These are phyloP conservation scores for Zalophus californianus DNA, from an alignment of 2,797 vertebrate genomes.

Conservation along the genomic window DNA sequence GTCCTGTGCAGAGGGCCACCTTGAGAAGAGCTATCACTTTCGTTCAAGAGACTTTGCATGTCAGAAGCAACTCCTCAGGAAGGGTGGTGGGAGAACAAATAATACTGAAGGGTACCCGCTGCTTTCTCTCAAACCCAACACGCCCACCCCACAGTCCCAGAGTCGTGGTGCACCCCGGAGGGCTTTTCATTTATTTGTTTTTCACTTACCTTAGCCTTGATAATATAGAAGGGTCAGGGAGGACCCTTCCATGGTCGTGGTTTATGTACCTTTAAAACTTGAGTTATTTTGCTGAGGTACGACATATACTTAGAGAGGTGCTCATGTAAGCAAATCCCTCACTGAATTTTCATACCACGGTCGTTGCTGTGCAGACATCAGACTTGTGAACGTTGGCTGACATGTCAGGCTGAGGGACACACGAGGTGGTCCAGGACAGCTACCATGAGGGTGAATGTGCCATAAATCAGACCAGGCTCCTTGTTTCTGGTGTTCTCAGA, in stretches of 20 bases:
- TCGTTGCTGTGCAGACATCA: neutral
- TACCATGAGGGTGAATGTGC: neutral
- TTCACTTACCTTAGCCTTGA: neutral
- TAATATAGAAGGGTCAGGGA: neutral
- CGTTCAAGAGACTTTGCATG: neutral
- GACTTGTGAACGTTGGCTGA: neutral
- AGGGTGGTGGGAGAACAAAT: neutral
- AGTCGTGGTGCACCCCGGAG: neutral
- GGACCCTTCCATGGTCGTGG: neutral
- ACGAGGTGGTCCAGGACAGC: neutral
- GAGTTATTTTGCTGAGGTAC: neutral
- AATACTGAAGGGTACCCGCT: neutral
- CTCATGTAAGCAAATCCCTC: neutral
- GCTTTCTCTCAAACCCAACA: neutral
- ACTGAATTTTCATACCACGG: neutral
- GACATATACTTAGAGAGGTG: neutral
- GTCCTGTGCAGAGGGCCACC: neutral
- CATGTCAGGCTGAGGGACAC: rapidly evolving
- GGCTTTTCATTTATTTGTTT: neutral
- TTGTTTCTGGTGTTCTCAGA: neutral
- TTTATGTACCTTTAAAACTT: neutral
- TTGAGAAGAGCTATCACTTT: neutral
- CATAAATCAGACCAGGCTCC: neutral
- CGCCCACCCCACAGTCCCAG: rapidly evolving
- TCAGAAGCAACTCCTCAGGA: neutral